These are phyloP conservation scores for Lepus americanus DNA, from an alignment of 2,113 vertebrate genomes.

Conservation along the genomic window DNA sequence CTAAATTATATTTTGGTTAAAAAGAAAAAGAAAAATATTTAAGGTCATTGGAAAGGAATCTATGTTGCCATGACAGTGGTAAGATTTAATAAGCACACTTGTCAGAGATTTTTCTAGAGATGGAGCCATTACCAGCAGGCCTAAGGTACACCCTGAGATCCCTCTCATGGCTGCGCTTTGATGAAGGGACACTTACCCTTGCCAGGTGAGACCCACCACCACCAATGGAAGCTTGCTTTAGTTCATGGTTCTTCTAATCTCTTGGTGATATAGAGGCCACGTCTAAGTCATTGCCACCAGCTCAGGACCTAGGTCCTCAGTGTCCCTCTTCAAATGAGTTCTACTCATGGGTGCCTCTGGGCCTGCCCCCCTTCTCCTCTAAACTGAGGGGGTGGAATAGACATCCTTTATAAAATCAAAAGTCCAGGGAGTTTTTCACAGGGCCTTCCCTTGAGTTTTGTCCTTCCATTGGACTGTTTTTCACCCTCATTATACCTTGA, in stretches of 20 bases:
- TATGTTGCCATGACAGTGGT: background rate
- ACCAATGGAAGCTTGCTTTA: background rate
- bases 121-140: background rate
- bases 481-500: background rate
- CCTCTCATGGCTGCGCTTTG: background rate
- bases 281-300: background rate
- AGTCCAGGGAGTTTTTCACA: background rate
- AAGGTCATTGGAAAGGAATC: slow-evolving; percentile 58
- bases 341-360: background rate
- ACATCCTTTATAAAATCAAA: background rate
- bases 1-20: slow-evolving; percentile 69
- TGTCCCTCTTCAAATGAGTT: background rate
- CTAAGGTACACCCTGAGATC: background rate
- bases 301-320: background rate
- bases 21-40: slow-evolving; percentile 53
- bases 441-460: background rate
- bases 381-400: fast-evolving
- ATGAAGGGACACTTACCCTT: background rate
- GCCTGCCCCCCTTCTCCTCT: background rate
- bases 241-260: background rate
- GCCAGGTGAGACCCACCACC: background rate
- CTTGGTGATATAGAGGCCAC: background rate
- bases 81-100: slow-evolving; percentile 34
- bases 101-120: background rate
- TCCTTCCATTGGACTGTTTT: background rate